phyloP scores from a whole-genome alignment of 1,140 invertebrate species.

The Drosophila pruinosa region DNA sequence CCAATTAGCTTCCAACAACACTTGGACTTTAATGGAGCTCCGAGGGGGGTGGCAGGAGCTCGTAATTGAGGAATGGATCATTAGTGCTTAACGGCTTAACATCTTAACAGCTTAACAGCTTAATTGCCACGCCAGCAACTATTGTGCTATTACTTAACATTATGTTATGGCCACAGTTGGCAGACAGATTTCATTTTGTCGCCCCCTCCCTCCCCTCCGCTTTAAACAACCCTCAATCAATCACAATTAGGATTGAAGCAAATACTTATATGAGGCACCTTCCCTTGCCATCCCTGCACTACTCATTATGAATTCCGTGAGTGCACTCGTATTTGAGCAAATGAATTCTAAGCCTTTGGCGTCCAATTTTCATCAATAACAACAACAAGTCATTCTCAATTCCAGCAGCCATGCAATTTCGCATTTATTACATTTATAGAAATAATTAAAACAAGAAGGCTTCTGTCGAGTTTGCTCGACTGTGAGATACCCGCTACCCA shows the following conservation, averaged over 20 bases:
- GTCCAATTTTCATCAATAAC: conserved; percentile 4
- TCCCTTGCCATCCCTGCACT: conserved; percentile 7
- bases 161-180: conserved; percentile 9
- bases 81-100: conserved; percentile 22
- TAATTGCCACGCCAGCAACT: conserved; percentile 8
- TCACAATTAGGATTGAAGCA: conserved; percentile 37
- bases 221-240: conserved; percentile 17
- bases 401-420: neutral
- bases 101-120: conserved; percentile 15
- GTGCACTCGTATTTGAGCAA: neutral
- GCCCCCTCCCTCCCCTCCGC: neutral
- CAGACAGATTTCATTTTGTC: conserved; percentile 8
- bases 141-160: conserved; percentile 14
- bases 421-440: neutral
- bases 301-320: conserved; percentile 25
- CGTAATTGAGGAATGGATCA: conserved; percentile 31
- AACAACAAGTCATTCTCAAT: neutral
- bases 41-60: neutral
- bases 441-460: neutral
- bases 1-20: conserved; percentile 28
- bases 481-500: too few species aligned
- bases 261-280: conserved; percentile 10
- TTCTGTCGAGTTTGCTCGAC: too few species aligned
- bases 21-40: conserved; percentile 29
- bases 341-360: conserved; percentile 13